Evolutionary conservation across 2,888 invertebrate genomes (phyloP).

Genomic region (Epinotia ramella): DNA sequence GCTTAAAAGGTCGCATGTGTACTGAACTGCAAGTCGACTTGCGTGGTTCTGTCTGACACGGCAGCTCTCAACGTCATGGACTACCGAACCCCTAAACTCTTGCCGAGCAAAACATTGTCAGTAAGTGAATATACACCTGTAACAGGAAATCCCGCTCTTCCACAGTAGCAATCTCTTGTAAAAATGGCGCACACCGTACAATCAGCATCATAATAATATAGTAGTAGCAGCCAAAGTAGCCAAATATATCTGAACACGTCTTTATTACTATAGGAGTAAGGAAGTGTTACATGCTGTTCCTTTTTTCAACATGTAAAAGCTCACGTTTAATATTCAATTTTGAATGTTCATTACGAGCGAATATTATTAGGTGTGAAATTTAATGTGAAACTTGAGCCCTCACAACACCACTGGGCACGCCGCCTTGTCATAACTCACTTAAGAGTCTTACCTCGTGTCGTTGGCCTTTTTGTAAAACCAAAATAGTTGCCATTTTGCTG

Average conservation of each 20-base stretch:
- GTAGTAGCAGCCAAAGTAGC: no score
- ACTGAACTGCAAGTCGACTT: conserved; percentile 43
- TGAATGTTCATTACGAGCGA: conserved; percentile 27
- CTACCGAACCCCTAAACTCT: conserved; percentile 58
- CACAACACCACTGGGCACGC: neutral
- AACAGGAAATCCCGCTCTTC: no score
- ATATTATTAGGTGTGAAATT: conserved; percentile 37
- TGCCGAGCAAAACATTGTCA: conserved; percentile 76
- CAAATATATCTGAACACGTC: no score
- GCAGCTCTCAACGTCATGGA: conserved; percentile 65
- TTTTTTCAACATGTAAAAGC: conserved; percentile 9
- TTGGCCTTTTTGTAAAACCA: no score
- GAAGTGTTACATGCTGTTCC: no score
- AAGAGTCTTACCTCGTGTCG: no score
- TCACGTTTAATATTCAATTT: conserved; percentile 24
- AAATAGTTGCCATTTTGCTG: no score
- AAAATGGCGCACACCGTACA: no score
- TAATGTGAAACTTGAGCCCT: conserved; percentile 16
- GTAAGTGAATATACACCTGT: no score
- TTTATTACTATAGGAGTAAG: no score
- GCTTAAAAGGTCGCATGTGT: conserved; percentile 18
- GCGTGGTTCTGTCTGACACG: neutral
- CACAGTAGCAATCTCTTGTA: no score
- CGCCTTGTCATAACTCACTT: neutral
- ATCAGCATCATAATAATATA: no score